Percentiles rank a stretch among this genome's conserved stretches.
These are phyloP conservation scores for Thaumatotibia leucotreta DNA, from an alignment of 1,140 invertebrate species.

Conservation along the genomic window DNA sequence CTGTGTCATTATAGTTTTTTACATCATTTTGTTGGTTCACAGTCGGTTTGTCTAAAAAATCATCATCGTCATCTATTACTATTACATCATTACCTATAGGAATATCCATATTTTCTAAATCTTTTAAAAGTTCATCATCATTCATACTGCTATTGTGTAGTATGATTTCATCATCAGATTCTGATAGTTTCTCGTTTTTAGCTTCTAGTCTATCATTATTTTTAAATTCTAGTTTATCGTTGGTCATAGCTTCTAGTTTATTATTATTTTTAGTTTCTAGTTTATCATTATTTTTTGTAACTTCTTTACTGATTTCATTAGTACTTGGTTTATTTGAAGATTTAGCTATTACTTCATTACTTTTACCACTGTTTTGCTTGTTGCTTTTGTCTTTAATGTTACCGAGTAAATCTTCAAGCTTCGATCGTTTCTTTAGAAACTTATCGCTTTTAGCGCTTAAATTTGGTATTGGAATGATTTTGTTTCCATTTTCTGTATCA, in stretches of 20 bases:
- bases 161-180: slow-evolving; percentile 30
- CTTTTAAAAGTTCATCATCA: slow-evolving; percentile 39
- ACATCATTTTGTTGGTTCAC: neutral
- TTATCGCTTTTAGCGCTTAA: slow-evolving; percentile 26
- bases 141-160: slow-evolving; percentile 27
- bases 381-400: slow-evolving; percentile 38
- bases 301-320: neutral
- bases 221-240: neutral
- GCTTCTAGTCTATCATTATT: neutral
- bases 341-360: neutral
- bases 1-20: neutral
- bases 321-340: neutral
- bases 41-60: neutral
- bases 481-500: neutral
- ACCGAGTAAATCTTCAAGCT: slow-evolving; percentile 44
- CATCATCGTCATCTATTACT: slow-evolving; percentile 3
- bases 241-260: neutral
- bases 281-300: neutral
- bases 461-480: slow-evolving; percentile 17
- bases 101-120: slow-evolving; percentile 53
- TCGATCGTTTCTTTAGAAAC: slow-evolving; percentile 39
- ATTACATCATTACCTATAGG: slow-evolving; percentile 27
- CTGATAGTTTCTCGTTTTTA: slow-evolving; percentile 15
- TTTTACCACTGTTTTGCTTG: neutral
- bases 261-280: neutral